Percentiles rank a stretch among this genome's conserved stretches.
phyloP scores from a whole-genome alignment of 1,140 invertebrate genomes.

The Calliphora vicina region DNA sequence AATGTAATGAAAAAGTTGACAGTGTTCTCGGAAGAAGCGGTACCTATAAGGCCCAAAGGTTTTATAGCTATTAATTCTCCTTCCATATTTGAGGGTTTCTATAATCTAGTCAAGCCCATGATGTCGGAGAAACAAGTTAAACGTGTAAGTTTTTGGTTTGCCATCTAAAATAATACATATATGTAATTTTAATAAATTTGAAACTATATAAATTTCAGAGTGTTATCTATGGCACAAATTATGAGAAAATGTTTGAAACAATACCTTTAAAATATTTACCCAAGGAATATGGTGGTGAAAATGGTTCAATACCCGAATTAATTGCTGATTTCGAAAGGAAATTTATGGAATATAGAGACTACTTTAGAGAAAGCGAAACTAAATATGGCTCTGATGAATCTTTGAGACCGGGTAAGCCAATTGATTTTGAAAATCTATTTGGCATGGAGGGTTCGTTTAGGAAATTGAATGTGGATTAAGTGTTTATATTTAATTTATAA shows the following conservation, averaged over 20 bases:
- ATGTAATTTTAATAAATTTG: not conserved
- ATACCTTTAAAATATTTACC: slow-evolving; percentile 67
- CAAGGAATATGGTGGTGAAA: slow-evolving; percentile 69
- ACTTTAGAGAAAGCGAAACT: slow-evolving; percentile 67
- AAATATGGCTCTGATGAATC: slow-evolving; percentile 67
- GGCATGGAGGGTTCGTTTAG: slow-evolving; percentile 57
- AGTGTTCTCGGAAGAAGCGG: slow-evolving; percentile 65
- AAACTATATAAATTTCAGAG: slow-evolving; percentile 62
- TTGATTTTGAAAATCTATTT: slow-evolving; percentile 65
- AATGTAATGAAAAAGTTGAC: slow-evolving; percentile 65
- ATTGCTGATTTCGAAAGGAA: slow-evolving; percentile 68
- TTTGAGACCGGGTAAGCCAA: slow-evolving; percentile 68
- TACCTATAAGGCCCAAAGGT: slow-evolving; percentile 65
- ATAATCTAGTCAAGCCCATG: slow-evolving; percentile 65
- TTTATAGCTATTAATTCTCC: slow-evolving; percentile 67
- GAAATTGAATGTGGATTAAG: slow-evolving; percentile 48
- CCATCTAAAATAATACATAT: not conserved
- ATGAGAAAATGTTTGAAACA: slow-evolving; percentile 62
- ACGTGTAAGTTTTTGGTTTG: slow-evolving; percentile 48
- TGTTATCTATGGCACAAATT: slow-evolving; percentile 66
- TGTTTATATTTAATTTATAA: not conserved
- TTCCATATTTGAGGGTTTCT: slow-evolving; percentile 65
- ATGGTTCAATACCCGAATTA: slow-evolving; percentile 62
- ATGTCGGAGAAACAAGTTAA: slow-evolving; percentile 65
- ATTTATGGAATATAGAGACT: slow-evolving; percentile 67